Base-by-base conservation (phyloP, 2,888 invertebrate species). In the Amiota mariae region DNA sequence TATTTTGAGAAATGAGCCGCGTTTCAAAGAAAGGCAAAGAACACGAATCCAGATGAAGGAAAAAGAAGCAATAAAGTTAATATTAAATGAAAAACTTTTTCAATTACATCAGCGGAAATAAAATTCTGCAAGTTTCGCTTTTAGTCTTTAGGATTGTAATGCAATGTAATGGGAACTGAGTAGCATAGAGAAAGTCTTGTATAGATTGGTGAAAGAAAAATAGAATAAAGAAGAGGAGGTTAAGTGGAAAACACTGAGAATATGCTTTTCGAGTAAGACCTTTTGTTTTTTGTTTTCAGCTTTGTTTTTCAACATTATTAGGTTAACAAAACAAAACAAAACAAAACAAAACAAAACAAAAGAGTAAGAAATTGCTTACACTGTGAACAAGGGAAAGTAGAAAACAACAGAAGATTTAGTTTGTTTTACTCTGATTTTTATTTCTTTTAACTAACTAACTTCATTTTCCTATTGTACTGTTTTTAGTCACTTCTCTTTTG, bases 51-150 rank as follows among this genome's bases (percentile, higher is more conserved):
- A 51, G 18, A 15, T 20, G 13, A 36, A 15, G 59, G n/a, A 70
- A 48, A 48, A 81, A 79, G 80, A 77, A 77, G 84, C 84, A 82
- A 78, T 78, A 84, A 85, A 84, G 82, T 84, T 84, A 85, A 86
- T 87, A 87, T 87, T 87, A 87, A 86, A 87, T 85, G 81, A 83
- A 86, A 84, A 87, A 87, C 85, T 87, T 87, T 87, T 87, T 87
- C 87, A 87, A 87, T 87, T 87, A 87, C 85, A 84, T 85, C 85
- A 83, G 82, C 83, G 82, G 83, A 84, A 85, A 85, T 84, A 84
- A 84, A 85, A 85, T 81, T 81, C 81, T 82, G 81, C 83, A 79
- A 80, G 84, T 81, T 80, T 84, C 36, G 81, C 82, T 82, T 48
- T 66, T 11, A 48, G 12, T 24, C 0, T 36, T 15, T n/a, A 8